Evolutionary conservation across 1,140 invertebrate genomes (phyloP), one percentile per base, ranked within the genome.

Genomic region (Aphis gossypii): DNA sequence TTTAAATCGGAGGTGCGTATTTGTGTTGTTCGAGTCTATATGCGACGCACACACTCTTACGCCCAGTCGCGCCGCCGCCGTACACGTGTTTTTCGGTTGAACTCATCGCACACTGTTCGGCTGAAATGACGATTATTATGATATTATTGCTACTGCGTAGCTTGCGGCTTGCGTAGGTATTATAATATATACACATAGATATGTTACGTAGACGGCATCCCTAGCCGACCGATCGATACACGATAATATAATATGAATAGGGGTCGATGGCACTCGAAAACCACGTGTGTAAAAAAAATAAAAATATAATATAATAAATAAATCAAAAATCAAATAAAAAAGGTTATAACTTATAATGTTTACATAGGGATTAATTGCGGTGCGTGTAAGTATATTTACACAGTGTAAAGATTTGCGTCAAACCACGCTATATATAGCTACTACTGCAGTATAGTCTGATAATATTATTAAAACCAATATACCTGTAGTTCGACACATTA

Each of bases 121-220:
- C 9, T 23, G 21, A 56, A 56, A 90, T 56, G 48, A 90, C 88
- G 35, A 90, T 56, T 90, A 88, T n/a, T 89, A 88, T n/a, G 44
- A 83, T 86, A 46, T 44, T 86, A 84, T 21, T 84, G 21, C 7
- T 51, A 41, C 84, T 41, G 30, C 51, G 51, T 38, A 76, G 60
- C 60, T 76, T 5, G n/a, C 14, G n/a, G 60, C 60, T 1, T 76
- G n/a, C 60, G n/a, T 76, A 51, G 48, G 48, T 51, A 76, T 76
- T 76, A 76, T 68, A 68, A 76, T 68, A 68, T 30, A 8, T 14
- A 30, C 56, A 60, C 25, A 14, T 68, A 4, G 6, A 25, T 76
- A 76, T n/a, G 60, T 76, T 76, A 68, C 30, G n/a, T n/a, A n/a
- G 60, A n/a, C 60, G 60, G 60, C 30, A 68, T 11, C 60, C 60